phyloP scores from a whole-genome alignment of 2,113 vertebrate species.

The Phycodurus eques region DNA sequence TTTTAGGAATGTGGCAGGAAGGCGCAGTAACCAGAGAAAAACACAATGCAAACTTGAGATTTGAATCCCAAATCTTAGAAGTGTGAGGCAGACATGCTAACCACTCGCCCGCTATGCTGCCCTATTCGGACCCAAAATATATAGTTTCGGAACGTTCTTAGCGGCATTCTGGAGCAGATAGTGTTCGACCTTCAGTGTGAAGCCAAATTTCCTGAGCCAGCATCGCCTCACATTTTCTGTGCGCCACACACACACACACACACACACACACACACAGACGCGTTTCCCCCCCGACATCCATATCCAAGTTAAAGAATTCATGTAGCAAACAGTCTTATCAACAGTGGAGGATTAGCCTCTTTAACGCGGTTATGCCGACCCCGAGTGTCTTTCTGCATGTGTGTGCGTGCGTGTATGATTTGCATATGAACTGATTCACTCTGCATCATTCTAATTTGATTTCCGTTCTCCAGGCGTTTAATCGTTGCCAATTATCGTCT shows the following conservation, averaged over 20 bases:
- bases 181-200: background rate
- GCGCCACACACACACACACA: background rate
- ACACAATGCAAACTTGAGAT: no score
- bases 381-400: slow-evolving; percentile 20
- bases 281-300: background rate
- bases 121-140: background rate
- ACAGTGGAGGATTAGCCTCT: slow-evolving; percentile 43
- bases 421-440: slow-evolving; percentile 9
- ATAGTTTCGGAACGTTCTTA: background rate
- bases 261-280: background rate
- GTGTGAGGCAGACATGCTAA: no score
- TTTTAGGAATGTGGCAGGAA: no score
- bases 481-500: background rate
- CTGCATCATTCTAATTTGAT: background rate
- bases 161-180: background rate
- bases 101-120: no score
- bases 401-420: slow-evolving; percentile 6
- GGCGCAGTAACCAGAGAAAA: no score
- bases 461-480: background rate
- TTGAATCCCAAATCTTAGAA: no score
- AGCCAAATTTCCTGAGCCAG: background rate
- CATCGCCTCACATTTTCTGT: background rate
- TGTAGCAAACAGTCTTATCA: slow-evolving; percentile 40
- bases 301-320: slow-evolving; percentile 22
- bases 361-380: slow-evolving; percentile 42